Conservation (phyloP, 2,888 invertebrate genomes). For the Urechis unicinctus region DNA sequence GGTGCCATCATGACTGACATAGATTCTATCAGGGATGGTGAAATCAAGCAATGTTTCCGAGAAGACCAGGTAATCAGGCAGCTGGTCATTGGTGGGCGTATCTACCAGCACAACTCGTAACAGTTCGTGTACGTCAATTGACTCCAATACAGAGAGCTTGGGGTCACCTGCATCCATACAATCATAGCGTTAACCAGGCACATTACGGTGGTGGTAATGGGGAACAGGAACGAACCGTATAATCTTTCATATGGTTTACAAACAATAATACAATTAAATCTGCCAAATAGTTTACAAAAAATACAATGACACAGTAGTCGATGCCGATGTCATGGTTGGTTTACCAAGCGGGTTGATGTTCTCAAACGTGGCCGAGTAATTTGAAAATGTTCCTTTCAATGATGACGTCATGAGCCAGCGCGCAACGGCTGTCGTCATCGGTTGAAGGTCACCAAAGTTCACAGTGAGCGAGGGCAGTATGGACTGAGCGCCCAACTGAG, state of each 20-base stretch:
- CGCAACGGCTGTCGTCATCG: slow-evolving; percentile 22
- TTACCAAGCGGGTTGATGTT: slow-evolving; percentile 29
- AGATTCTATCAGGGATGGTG: slow-evolving; percentile 22
- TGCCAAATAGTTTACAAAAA: too few species aligned
- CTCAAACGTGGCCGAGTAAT: slow-evolving; percentile 28
- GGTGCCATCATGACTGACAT: slow-evolving; percentile 14
- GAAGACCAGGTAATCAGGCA: slow-evolving; percentile 26
- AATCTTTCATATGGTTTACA: neutral
- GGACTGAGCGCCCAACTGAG: slow-evolving; percentile 17
- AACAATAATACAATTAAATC: too few species aligned
- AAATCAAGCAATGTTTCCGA: slow-evolving; percentile 18
- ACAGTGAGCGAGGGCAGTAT: slow-evolving; percentile 25
- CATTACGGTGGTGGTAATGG: neutral
- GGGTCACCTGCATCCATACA: slow-evolving; percentile 18
- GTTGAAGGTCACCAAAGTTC: slow-evolving; percentile 25
- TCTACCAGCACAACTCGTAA: slow-evolving; percentile 23
- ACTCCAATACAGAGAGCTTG: slow-evolving; percentile 25
- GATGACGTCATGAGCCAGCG: slow-evolving; percentile 26
- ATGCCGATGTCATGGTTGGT: too few species aligned
- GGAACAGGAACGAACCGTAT: neutral
- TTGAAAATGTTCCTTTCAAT: slow-evolving; percentile 26
- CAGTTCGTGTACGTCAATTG: slow-evolving; percentile 23
- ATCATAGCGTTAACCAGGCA: neutral
- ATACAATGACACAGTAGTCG: too few species aligned
- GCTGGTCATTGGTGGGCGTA: slow-evolving; percentile 14